Evolutionary conservation across 2,113 vertebrate species (phyloP).

Genomic region (Mungos mungo): DNA sequence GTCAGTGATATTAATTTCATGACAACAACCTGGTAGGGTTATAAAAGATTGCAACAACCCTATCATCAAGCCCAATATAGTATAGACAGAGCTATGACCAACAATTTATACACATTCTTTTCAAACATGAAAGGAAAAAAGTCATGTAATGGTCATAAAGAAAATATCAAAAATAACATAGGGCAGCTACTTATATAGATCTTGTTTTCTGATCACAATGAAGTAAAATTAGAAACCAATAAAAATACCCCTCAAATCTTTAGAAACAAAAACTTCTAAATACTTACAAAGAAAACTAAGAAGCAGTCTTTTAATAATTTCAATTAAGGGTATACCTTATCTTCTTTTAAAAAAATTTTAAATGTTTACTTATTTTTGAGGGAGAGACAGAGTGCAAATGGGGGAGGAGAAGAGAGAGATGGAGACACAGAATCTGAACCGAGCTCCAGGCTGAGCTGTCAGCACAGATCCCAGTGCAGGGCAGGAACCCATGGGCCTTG

Average conservation of each 20-base stretch:
- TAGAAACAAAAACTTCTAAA: background rate
- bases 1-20: background rate
- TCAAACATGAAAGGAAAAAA: background rate
- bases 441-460: too few relatives aligned
- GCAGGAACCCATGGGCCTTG: accelerated
- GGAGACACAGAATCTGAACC: too few relatives aligned
- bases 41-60: background rate
- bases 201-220: background rate
- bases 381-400: too few relatives aligned
- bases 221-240: background rate
- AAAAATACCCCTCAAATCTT: background rate
- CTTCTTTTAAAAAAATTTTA: background rate
- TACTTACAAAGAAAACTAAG: background rate
- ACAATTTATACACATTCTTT: background rate
- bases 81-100: background rate
- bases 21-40: background rate
- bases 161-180: background rate
- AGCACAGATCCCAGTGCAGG: too few relatives aligned
- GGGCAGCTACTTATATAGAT: background rate
- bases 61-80: background rate
- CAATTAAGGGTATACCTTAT: background rate
- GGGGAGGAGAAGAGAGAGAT: too few relatives aligned
- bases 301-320: background rate
- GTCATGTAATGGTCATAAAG: background rate
- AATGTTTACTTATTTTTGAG: too few relatives aligned